Evolutionary conservation across 2,113 vertebrate genomes (phyloP), one percentile per base, ranked within the genome.

Genomic region (Platysteira castanea): DNA sequence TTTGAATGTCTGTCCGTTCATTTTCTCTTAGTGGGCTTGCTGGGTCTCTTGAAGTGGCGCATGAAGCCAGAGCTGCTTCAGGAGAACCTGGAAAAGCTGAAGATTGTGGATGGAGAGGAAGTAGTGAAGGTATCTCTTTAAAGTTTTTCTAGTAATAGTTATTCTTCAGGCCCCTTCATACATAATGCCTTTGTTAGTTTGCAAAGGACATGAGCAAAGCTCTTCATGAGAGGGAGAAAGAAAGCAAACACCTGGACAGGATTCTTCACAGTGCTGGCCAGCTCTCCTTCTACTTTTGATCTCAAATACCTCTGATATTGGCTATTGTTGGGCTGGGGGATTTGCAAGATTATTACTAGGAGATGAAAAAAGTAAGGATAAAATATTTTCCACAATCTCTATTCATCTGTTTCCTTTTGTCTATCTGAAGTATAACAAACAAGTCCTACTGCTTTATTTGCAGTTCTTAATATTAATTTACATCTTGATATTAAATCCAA

Each of bases 101-200:
- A 99, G 98, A 98, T 99, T 47, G 99, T 99, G 73, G 99, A 99
- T 97, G 99, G 99, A 71, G 99, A 99, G 90, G 99, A 99, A 97
- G 99, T 99, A 73, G 99, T 99, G 68, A 99, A 99, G 99, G 99
- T 99, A 84, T 88, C 69, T 74, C 18, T 84, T 91, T 39, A 31
- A 26, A 3, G 1, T 35, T 61, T 7, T 15, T 74, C 10, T 23
- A 31, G 6, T 33, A 74, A 14, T 14, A 52, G 15, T 30, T 86
- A 8, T 56, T 52, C 14, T 52, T 33, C 8, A 7, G 59, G 19
- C 46, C 7, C 6, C 6, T 69, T 56, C 11, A 4, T 24, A 5
- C 24, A 18, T 28, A 30, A 15, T 56, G 33, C 14, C 13, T 68
- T 49, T 65, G 24, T 12, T 87, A 15, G 28, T 37, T 70, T 89